A percentile compares a stretch with the other conserved stretches of the same genome.
Evolutionary conservation across 2,113 vertebrate species (phyloP).

Genomic region (Rafetus swinhoei): DNA sequence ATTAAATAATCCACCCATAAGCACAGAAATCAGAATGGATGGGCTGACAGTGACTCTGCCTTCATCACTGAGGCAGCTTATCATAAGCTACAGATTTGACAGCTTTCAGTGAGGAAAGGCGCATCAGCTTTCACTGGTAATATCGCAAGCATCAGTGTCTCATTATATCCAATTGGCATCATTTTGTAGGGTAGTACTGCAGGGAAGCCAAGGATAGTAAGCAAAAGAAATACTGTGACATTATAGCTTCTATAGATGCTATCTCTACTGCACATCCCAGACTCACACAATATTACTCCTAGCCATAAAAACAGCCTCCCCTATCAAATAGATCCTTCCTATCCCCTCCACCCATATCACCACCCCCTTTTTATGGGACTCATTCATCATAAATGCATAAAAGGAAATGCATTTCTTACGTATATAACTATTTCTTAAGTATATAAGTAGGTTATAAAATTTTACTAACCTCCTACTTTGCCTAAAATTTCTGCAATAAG

Average conservation of each 20-base stretch:
- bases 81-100: background rate
- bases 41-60: background rate
- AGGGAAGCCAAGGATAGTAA: background rate
- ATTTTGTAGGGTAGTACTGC: slow-evolving; percentile 11
- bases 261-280: slow-evolving; percentile 41
- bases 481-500: fast-evolving
- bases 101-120: background rate
- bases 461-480: background rate
- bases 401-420: background rate
- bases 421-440: background rate
- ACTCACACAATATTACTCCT: background rate
- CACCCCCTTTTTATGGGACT: slow-evolving; percentile 31
- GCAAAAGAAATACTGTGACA: background rate
- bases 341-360: slow-evolving; percentile 21
- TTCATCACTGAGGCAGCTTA: background rate
- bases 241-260: slow-evolving; percentile 24
- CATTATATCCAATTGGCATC: background rate
- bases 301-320: slow-evolving; percentile 45
- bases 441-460: background rate
- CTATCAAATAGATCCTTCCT: slow-evolving; percentile 41
- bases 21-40: background rate
- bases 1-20: background rate
- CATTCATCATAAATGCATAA: background rate
- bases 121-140: background rate
- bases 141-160: slow-evolving; percentile 14